Evolutionary conservation across 2,888 invertebrate genomes (phyloP).

Genomic region (Chouioia cunea): DNA sequence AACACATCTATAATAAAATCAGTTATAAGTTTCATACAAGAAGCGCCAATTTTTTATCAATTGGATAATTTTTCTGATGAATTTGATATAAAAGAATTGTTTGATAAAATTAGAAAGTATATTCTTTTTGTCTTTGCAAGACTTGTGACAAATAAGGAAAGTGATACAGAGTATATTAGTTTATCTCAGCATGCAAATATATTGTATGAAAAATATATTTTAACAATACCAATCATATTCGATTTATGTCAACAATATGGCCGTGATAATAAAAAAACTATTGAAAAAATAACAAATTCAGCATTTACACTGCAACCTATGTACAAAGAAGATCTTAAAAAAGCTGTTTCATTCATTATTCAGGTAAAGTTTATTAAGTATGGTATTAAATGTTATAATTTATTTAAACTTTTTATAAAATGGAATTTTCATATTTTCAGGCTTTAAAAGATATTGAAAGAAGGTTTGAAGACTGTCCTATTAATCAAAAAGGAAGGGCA

Average conservation of each 20-base stretch:
- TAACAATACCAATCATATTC: slow-evolving; percentile 86
- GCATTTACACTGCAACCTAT: slow-evolving; percentile 78
- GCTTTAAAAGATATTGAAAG: slow-evolving; percentile 62
- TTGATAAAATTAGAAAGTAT: slow-evolving; percentile 71
- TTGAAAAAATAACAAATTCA: slow-evolving; percentile 75
- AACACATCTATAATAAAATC: slow-evolving; percentile 75
- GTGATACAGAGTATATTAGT: slow-evolving; percentile 72
- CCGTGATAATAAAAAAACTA: slow-evolving; percentile 73
- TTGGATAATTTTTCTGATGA: slow-evolving; percentile 66
- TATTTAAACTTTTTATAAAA: slow-evolving; percentile 48
- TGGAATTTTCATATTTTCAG: slow-evolving; percentile 55
- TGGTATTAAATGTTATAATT: slow-evolving; percentile 22
- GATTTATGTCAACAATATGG: slow-evolving; percentile 84
- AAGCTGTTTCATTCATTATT: slow-evolving; percentile 48
- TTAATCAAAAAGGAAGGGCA: slow-evolving; percentile 53
- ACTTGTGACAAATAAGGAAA: slow-evolving; percentile 82
- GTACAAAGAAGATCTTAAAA: slow-evolving; percentile 69
- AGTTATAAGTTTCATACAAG: slow-evolving; percentile 80
- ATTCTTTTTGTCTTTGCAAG: slow-evolving; percentile 82
- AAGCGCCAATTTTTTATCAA: slow-evolving; percentile 79
- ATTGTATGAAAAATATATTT: slow-evolving; percentile 84
- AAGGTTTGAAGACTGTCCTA: slow-evolving; percentile 58
- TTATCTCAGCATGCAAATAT: slow-evolving; percentile 76
- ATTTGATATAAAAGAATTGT: slow-evolving; percentile 71
- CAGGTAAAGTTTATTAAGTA: slow-evolving; percentile 48